Conservation (phyloP, 2,113 vertebrate species). For the Myiopsitta monachus region DNA sequence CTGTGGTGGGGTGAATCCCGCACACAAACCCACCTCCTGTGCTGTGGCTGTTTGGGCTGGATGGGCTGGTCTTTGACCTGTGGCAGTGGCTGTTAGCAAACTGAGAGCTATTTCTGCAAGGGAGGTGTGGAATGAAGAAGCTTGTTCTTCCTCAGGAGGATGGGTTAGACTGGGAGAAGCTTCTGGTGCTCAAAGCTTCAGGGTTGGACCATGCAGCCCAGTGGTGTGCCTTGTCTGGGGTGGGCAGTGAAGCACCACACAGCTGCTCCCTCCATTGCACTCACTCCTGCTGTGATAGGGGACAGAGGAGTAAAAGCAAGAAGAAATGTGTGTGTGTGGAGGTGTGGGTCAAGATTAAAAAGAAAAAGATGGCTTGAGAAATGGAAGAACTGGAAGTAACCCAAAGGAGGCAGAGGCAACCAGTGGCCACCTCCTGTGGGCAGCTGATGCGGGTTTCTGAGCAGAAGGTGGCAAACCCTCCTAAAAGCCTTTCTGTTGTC, state of each 20-base stretch:
- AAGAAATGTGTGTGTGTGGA: not conserved
- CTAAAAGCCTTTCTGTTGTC: not conserved
- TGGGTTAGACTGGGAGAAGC: not conserved
- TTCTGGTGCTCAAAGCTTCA: not conserved
- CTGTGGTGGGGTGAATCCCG: rapidly evolving
- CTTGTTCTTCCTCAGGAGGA: not conserved
- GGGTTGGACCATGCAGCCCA: rapidly evolving
- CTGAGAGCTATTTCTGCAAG: not conserved
- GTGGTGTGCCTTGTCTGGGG: not conserved
- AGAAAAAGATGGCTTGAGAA: not conserved
- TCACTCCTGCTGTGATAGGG: rapidly evolving
- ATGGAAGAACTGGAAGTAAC: not conserved
- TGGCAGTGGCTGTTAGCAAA: rapidly evolving
- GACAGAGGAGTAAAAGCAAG: not conserved
- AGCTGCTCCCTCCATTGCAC: not conserved
- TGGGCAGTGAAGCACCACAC: not conserved
- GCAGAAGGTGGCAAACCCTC: not conserved
- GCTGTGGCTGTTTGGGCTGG: not conserved
- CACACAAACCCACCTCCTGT: not conserved
- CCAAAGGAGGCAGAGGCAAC: not conserved
- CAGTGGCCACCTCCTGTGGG: rapidly evolving
- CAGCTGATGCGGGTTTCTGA: not conserved
- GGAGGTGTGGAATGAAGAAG: not conserved
- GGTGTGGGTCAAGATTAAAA: too few relatives aligned
- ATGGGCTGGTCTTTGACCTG: not conserved